Evolutionary conservation across 2,888 invertebrate species (phyloP), one percentile per base, ranked within the genome.

Genomic region (Sthenelais limicola): DNA sequence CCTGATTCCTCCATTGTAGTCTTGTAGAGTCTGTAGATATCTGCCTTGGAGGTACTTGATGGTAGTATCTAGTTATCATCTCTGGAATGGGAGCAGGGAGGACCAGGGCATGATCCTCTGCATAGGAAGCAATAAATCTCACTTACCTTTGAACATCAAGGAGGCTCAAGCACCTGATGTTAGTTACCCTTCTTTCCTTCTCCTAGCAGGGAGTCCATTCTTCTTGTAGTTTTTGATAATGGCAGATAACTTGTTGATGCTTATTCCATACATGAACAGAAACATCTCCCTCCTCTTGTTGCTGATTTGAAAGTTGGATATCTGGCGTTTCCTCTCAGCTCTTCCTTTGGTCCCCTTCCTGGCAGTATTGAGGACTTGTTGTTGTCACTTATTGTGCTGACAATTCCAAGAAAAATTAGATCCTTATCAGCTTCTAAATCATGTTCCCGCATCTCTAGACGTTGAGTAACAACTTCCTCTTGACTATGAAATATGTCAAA

Each of bases 1-100:
- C 48, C 48, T 48, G 24, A 21, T 21, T 48, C 48, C 24, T 48
- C 48, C 48, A 48, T 48, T n/a, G 48, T 24, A n/a, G n/a, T 48
- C 48, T 48, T 48, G 48, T 48, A 48, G 4, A 48, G 48, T 3
- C 24, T 2, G 48, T 48, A 48, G 48, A 48, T 48, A 4, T 48
- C 48, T 21, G 24, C 24, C 48, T 48, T 48, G 3, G 48, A 5
- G 4, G 9, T 48, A 24, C 48, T 48, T 4, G 48, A 48, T 48
- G 48, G 48, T 2, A 48, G 9, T 5, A 48, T n/a, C 48, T 48
- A 24, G 9, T 21, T 48, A 24, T 48, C 48, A 9, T 48, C 48
- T 5, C 48, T n/a, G 48, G 48, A 3, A 9, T 48, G 48, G 48
- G 3, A 48, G 21, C 48, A 48, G 48, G 48, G 24, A 48, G 48